A percentile compares a stretch with the other conserved stretches of the same genome.
These are phyloP conservation scores for Sogatella furcifera DNA, from an alignment of 1,140 invertebrate genomes.

Conservation along the genomic window DNA sequence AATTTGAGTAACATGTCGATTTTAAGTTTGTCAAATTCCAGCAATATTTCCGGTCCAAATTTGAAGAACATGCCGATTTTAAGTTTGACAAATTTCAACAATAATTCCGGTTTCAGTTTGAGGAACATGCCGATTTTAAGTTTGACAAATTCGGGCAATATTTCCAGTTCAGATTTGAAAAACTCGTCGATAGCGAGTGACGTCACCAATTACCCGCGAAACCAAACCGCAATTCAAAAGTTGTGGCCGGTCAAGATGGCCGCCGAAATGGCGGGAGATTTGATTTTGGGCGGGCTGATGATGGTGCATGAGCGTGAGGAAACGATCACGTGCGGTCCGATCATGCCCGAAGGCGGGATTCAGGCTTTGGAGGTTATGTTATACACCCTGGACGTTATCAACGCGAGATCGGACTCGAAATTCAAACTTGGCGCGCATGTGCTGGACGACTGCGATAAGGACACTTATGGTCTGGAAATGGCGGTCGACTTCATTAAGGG, in stretches of 20 bases:
- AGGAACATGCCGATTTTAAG: too few species aligned
- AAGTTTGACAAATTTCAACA: too few species aligned
- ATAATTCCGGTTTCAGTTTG: too few species aligned
- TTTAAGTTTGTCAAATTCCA: too few species aligned
- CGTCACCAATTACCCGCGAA: too few species aligned
- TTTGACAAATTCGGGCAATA: too few species aligned
- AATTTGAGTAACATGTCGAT: too few species aligned
- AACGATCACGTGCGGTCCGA: conserved; percentile 69
- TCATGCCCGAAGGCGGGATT: conserved; percentile 90
- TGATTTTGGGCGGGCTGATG: conserved; percentile 81
- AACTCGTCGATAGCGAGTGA: too few species aligned
- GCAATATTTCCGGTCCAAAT: too few species aligned
- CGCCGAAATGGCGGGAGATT: conserved; percentile 66
- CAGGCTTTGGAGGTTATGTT: conserved; percentile 88
- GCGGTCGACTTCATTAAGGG: conserved; percentile 96
- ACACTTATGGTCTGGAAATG: conserved; percentile 92
- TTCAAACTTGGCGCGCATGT: conserved; percentile 79
- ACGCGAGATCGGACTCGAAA: conserved; percentile 50
- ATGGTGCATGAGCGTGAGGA: conserved; percentile 92
- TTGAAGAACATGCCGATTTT: too few species aligned
- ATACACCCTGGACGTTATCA: conserved; percentile 78
- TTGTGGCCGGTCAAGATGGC: conserved; percentile 78
- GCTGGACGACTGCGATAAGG: conserved; percentile 91
- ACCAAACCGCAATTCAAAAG: too few species aligned
- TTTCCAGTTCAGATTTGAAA: too few species aligned